Evolutionary conservation across 2,888 invertebrate species (phyloP).

Genomic region (Gnatocerus cornutus): DNA sequence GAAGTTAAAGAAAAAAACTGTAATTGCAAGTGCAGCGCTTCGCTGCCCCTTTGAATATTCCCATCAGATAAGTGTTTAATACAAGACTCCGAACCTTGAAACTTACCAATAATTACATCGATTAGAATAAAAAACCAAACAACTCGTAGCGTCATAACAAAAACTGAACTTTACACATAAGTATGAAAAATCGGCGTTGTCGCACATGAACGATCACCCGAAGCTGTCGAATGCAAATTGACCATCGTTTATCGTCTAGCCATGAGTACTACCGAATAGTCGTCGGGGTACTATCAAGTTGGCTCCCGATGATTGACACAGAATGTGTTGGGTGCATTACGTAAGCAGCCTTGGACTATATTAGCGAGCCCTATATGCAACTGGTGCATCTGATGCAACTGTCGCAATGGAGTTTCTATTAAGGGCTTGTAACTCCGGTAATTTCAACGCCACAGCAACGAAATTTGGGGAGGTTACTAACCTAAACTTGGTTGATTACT

Average conservation of each 20-base stretch:
- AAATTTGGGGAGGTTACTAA: no score
- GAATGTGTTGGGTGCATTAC: slow-evolving; percentile 44
- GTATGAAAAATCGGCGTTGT: slow-evolving; percentile 16
- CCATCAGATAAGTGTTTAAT: slow-evolving; percentile 8
- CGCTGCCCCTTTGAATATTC: neutral
- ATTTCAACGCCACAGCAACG: no score
- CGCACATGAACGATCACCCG: slow-evolving; percentile 35
- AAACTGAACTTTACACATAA: slow-evolving; percentile 43
- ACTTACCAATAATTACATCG: slow-evolving; percentile 56
- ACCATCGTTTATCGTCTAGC: slow-evolving; percentile 40
- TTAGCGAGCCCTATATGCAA: slow-evolving; percentile 48
- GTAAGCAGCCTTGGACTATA: slow-evolving; percentile 52
- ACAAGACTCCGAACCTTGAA: slow-evolving; percentile 30
- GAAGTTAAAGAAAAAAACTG: no score
- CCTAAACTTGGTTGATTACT: no score
- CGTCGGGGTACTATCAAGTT: slow-evolving; percentile 39
- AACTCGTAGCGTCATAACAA: slow-evolving; percentile 57
- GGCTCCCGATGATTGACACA: slow-evolving; percentile 46
- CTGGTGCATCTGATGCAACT: slow-evolving; percentile 21
- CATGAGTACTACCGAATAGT: slow-evolving; percentile 40
- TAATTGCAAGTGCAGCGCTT: no score
- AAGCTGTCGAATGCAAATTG: slow-evolving; percentile 44
- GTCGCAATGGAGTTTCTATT: no score
- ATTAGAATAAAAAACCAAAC: slow-evolving; percentile 57
- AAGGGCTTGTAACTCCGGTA: no score